These are phyloP conservation scores for Chaetodon auriga DNA, from an alignment of 2,113 vertebrate species.

Conservation along the genomic window DNA sequence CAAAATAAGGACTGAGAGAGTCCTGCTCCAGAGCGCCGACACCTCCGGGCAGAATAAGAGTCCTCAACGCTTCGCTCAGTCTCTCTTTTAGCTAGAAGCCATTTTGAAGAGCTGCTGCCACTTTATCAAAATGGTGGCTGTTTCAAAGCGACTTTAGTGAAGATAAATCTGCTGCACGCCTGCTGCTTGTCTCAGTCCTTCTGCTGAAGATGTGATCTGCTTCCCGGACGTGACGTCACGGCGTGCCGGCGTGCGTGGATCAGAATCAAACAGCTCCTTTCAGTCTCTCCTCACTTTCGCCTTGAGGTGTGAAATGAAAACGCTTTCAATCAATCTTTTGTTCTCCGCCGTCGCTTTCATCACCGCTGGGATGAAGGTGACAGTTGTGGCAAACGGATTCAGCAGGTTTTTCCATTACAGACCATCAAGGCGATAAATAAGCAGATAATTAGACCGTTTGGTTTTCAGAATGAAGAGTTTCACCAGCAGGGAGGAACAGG, in stretches of 20 bases:
- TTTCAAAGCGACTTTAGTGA: background rate
- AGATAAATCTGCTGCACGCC: background rate
- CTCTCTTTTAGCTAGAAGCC: slow-evolving; percentile 1
- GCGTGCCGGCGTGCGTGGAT: background rate
- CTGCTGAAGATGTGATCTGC: background rate
- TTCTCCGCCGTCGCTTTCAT: background rate
- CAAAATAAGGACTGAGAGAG: background rate
- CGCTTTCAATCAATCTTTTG: background rate
- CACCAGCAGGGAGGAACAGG: background rate
- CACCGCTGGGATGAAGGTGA: no score
- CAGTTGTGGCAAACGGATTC: background rate
- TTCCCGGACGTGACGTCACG: slow-evolving; percentile 1
- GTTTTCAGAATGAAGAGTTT: background rate
- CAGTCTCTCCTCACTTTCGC: background rate
- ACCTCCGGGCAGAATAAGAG: background rate
- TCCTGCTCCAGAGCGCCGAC: background rate
- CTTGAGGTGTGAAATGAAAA: slow-evolving; percentile 23
- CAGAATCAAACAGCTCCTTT: slow-evolving; percentile 6
- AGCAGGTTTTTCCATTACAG: background rate
- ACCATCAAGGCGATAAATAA: background rate
- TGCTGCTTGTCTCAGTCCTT: background rate
- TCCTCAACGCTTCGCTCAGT: background rate
- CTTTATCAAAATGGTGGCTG: slow-evolving; percentile 20
- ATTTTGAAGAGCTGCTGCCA: slow-evolving; percentile 4
- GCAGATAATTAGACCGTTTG: background rate